A percentile compares a stretch with the other conserved stretches of the same genome.
Evolutionary conservation across 2,113 vertebrate genomes (phyloP).

Genomic region (Tachysurus fulvidraco): DNA sequence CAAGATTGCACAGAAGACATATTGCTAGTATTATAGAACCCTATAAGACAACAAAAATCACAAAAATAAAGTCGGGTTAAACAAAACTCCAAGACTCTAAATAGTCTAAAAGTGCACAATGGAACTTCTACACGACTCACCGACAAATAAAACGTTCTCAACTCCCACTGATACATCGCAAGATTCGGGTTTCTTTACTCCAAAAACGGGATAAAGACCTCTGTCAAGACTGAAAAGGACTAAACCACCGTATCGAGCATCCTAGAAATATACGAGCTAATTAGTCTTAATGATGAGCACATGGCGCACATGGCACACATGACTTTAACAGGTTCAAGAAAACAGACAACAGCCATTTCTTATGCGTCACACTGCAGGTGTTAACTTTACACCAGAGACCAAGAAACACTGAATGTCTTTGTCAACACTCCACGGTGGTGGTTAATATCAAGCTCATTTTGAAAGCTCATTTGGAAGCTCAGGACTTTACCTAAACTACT

Average conservation of each 20-base stretch:
- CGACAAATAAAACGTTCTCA: neutral
- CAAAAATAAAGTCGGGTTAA: neutral
- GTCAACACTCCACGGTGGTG: no score
- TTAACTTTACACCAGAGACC: neutral
- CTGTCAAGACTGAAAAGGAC: neutral
- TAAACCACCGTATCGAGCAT: rapidly evolving
- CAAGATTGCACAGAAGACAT: conserved; percentile 32
- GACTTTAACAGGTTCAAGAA: neutral
- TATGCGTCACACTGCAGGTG: neutral
- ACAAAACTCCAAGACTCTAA: neutral
- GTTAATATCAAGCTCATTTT: no score
- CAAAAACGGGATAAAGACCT: neutral
- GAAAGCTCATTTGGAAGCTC: no score
- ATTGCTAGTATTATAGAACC: conserved; percentile 48
- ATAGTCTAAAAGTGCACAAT: neutral
- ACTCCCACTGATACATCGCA: neutral
- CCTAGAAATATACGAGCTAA: neutral
- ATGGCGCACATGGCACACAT: conserved; percentile 2
- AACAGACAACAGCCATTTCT: neutral
- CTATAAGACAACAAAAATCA: conserved; percentile 39
- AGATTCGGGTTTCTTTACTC: neutral
- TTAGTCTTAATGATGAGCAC: conserved; percentile 16
- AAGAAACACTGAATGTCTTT: no score
- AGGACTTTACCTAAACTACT: neutral
- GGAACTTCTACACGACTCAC: neutral